Base-by-base conservation (phyloP, 2,888 invertebrate genomes). In the Hydraecia micacea region DNA sequence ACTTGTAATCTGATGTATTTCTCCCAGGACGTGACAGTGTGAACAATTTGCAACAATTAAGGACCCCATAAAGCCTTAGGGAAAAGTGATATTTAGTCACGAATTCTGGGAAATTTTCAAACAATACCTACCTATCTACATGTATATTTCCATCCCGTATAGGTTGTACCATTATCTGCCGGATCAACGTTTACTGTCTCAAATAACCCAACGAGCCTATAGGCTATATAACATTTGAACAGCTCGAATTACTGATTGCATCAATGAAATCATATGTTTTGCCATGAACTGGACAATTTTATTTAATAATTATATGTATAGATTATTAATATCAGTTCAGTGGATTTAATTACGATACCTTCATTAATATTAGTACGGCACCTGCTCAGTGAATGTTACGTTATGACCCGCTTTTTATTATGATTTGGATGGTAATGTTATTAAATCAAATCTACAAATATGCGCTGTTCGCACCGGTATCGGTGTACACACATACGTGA, bases 261-360 rank as follows among this genome's bases (percentile, higher is more conserved):
- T 32, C 60, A 28, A 62, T 42, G 9, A 39, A 66, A 49, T 18
- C 13, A 25, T 46, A 49, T 73, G 0, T 8, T 28, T 71, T 52
- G 8, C 15, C 7, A 28, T 63, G 7, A 28, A 62, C 28, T 49
- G 15, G 36, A 36, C 25, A 39, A 49, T 21, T 39, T 73, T 11
- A 25, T 42, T 32, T 21, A 65, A n/a, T 46, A 7, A 76, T 49
- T n/a, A n/a, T n/a, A n/a, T n/a, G n/a, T n/a, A n/a, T n/a, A n/a
- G n/a, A n/a, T n/a, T 49, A 75, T 49, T 49, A 55, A 28, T 67
- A 49, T 32, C 49, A 39, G 36, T 49, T 67, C 55, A 75, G n/a
- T 49, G 71, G 13, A 49, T 76, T 46, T 21, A 75, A 75, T 77
- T 21, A 75, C 21, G n/a, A 21, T 25, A 25, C 42, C n/a, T 49